Percentiles rank a stretch among this genome's conserved stretches.
Conservation (phyloP, 2,113 vertebrate species). For the Notarius lentiginosus region DNA sequence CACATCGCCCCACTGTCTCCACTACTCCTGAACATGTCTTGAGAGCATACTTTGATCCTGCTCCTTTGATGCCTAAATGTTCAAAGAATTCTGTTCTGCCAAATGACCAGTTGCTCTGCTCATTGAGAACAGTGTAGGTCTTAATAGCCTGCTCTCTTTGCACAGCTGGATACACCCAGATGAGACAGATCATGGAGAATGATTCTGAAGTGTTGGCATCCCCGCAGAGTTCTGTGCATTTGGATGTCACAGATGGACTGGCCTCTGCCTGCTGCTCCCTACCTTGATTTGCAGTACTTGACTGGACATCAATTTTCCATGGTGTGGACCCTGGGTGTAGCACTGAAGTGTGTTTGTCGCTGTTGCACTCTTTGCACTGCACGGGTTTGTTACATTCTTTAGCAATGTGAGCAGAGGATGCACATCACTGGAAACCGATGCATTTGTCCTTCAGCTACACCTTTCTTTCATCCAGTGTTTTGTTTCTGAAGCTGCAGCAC, state of each 20-base stretch:
- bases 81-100: constrained; percentile 47
- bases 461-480: background rate
- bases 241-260: background rate
- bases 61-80: constrained; percentile 14
- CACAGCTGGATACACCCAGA: constrained; percentile 26
- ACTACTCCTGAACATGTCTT: constrained; percentile 15
- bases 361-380: background rate
- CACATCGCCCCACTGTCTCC: constrained; percentile 10
- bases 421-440: background rate
- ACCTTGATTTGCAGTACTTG: no score
- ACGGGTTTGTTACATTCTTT: background rate
- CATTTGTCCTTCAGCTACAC: background rate
- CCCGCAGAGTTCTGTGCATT: constrained; percentile 43
- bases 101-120: constrained; percentile 51
- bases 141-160: background rate
- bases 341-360: no score
- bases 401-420: background rate
- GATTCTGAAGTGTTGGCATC: background rate
- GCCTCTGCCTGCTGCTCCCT: no score
- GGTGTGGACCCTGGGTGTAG: no score
- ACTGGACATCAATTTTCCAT: no score
- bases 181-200: constrained; percentile 53
- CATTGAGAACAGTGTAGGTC: background rate
- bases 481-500: background rate
- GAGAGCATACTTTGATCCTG: background rate